Evolutionary conservation across 2,888 invertebrate species (phyloP).

Genomic region (Diarsia rubi): DNA sequence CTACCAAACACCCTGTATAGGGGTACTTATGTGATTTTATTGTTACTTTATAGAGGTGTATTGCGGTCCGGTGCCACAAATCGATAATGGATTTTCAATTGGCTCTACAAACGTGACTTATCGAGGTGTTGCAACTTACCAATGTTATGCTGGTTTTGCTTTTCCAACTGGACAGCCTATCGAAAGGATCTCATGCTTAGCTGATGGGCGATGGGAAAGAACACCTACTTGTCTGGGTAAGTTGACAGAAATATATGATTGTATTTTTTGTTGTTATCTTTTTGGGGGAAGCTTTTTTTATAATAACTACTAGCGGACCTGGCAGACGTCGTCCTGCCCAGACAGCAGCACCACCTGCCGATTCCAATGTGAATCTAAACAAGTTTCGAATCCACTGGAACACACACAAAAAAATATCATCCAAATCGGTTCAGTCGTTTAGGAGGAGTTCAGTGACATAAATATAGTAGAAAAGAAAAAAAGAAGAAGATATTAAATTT

Average conservation of each 20-base stretch:
- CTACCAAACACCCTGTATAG: too few species aligned
- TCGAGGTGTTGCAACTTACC: conserved; percentile 97
- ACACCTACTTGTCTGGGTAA: conserved; percentile 97
- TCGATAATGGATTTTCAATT: conserved; percentile 99
- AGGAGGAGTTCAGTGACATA: too few species aligned
- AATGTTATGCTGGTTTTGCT: conserved; percentile 98
- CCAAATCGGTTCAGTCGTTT: too few species aligned
- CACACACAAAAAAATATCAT: too few species aligned
- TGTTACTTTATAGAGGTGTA: conserved; percentile 93
- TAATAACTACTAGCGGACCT: too few species aligned
- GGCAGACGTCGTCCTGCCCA: too few species aligned
- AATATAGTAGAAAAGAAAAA: too few species aligned
- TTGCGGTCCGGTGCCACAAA: conserved; percentile 99
- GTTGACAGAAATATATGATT: conserved; percentile 33
- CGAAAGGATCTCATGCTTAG: conserved; percentile 96
- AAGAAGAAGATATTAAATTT: neutral
- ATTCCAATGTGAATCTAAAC: too few species aligned
- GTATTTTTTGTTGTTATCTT: neutral
- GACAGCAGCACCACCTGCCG: too few species aligned
- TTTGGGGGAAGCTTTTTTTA: neutral
- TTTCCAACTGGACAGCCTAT: conserved; percentile 97
- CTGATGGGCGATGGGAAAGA: conserved; percentile 98
- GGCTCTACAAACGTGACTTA: conserved; percentile 99
- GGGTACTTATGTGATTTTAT: conserved; percentile 53
- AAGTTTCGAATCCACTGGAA: too few species aligned